Evolutionary conservation across 2,797 vertebrate species (phyloP), one percentile per base, ranked within the genome.

Genomic region (Sylvilagus floridanus): DNA sequence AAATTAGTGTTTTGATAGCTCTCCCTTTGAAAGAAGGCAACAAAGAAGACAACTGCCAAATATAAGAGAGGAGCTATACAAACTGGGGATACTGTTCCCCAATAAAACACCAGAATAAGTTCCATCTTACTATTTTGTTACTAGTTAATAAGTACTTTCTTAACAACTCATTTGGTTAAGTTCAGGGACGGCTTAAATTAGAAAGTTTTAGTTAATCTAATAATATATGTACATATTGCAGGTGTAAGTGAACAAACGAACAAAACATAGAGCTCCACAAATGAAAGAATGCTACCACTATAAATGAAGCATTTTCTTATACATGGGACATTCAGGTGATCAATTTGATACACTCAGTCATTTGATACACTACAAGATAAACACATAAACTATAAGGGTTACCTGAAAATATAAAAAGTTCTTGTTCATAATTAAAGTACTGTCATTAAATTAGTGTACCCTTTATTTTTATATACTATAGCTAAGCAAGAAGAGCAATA

Each of bases 1-100:
- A 98, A 98, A 98, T 98, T 98, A 98, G 96, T 98, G 97, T 98
- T 98, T 98, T 98, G 98, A 98, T 98, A 98, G 96, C 97, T 97
- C 83, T 97, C 60, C 93, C 96, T 97, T 97, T 98, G 96, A 98
- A 98, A 97, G 96, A 98, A 98, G 93, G 96, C 95, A 98, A 98
- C 97, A 98, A 98, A 98, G 96, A 97, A 96, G 97, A 98, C 90
- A 98, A 97, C 96, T 98, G 97, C 95, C 97, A 98, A 97, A 96
- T 95, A 97, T 96, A 97, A 97, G 97, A 97, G 95, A 97, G 91
- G 96, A 97, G 92, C 93, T 97, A 94, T 93, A 94, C 90, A 97
- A 98, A 98, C 95, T 96, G 91, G 93, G 94, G 95, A 96, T 92
- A 94, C 69, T 92, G 88, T 82, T 12, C 91, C 97, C 96, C 91